Conservation (phyloP, 1,140 invertebrate species). For the Papilio machaon region DNA sequence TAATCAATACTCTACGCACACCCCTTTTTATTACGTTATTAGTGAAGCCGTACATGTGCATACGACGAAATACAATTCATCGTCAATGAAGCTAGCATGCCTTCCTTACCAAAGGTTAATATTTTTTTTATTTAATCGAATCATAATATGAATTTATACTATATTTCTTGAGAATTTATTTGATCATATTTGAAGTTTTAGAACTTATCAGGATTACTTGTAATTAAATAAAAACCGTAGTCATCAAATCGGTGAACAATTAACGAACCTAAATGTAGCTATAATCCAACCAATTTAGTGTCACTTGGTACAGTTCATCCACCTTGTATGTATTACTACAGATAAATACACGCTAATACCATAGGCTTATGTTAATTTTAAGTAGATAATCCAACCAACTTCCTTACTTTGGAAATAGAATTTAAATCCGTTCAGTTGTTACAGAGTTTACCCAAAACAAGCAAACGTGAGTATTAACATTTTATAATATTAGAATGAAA, state of each 20-base stretch:
- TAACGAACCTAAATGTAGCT: no score
- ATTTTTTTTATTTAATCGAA: not conserved
- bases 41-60: slow-evolving; percentile 46
- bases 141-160: not conserved
- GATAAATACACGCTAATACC: not conserved
- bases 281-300: not conserved
- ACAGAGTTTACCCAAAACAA: not conserved
- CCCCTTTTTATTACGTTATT: slow-evolving; percentile 54
- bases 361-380: not conserved
- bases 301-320: not conserved
- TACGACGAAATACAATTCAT: not conserved
- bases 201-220: no score
- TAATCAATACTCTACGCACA: slow-evolving; percentile 66
- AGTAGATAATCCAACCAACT: not conserved
- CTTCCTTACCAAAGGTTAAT: not conserved
- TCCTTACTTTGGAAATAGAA: not conserved
- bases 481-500: not conserved
- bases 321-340: not conserved
- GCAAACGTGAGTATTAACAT: not conserved
- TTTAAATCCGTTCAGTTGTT: not conserved
- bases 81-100: not conserved
- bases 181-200: no score
- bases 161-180: not conserved
- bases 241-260: no score
- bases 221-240: not conserved